Conservation (phyloP, 2,888 invertebrate genomes). For the Priocnemis perturbator region DNA sequence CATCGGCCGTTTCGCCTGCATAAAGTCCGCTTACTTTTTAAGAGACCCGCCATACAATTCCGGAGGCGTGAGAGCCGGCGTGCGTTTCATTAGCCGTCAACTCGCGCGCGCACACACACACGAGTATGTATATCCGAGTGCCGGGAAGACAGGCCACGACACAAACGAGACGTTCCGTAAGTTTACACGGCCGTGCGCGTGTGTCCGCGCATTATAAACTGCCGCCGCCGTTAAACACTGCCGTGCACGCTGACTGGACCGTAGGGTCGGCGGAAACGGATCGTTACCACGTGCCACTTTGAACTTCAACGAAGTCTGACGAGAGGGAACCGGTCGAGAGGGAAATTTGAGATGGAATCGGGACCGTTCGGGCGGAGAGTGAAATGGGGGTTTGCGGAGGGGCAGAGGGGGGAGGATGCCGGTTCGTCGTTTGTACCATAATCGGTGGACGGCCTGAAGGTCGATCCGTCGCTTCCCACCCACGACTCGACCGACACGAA, state of each 20-base stretch:
- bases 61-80: conserved; percentile 43
- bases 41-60: conserved; percentile 26
- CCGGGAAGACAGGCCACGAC: too few relatives aligned
- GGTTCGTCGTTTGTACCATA: conserved; percentile 80
- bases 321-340: conserved; percentile 25
- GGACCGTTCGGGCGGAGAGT: conserved; percentile 14
- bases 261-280: conserved; percentile 51
- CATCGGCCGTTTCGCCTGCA: too few relatives aligned
- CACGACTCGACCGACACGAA: conserved; percentile 93
- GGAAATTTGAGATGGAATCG: conserved; percentile 20
- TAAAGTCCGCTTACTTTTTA: conserved; percentile 31
- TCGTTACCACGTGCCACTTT: conserved; percentile 59
- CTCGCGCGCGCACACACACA: conserved; percentile 20
- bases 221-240: conserved; percentile 38
- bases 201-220: conserved; percentile 30
- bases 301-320: conserved; percentile 49
- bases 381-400: neutral
- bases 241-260: conserved; percentile 38
- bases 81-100: conserved; percentile 50
- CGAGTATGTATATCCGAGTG: conserved; percentile 7
- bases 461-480: conserved; percentile 81
- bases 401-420: neutral
- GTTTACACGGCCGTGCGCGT: conserved; percentile 29
- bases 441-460: conserved; percentile 83
- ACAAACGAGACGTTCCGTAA: too few relatives aligned